Conservation (phyloP, 2,113 vertebrate species). For the Hyperoodon ampullatus region DNA sequence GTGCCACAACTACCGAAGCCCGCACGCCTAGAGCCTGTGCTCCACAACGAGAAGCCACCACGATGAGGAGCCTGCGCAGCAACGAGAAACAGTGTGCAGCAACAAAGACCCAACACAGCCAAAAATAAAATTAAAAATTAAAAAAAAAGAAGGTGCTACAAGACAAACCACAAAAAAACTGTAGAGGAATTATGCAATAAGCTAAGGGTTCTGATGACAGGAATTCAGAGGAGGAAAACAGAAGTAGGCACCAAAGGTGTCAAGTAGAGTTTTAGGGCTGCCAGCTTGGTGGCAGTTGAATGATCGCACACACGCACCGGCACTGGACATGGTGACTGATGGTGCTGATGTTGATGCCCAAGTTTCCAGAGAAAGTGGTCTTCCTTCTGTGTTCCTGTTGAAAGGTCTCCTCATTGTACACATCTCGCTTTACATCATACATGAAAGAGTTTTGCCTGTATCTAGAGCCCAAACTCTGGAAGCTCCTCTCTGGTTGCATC, state of each 20-base stretch:
- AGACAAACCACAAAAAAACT: neutral
- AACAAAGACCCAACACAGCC: neutral
- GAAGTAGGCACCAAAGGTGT: neutral
- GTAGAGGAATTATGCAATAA: neutral
- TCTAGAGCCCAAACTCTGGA: neutral
- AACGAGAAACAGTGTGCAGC: neutral
- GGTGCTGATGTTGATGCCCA: conserved; percentile 1
- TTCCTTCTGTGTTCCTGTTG: conserved; percentile 73
- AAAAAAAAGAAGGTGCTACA: neutral
- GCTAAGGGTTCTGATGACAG: neutral
- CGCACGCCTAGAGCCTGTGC: neutral
- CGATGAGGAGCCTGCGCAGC: neutral
- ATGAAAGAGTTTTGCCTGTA: neutral
- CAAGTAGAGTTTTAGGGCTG: neutral
- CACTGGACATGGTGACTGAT: conserved; percentile 62
- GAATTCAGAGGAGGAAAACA: conserved; percentile 24
- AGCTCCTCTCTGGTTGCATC: neutral
- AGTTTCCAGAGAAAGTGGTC: neutral
- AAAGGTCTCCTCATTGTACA: conserved; percentile 82
- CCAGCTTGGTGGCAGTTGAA: neutral
- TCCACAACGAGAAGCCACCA: neutral
- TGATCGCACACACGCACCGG: conserved; percentile 46
- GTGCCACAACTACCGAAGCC: neutral
- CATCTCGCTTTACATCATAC: conserved; percentile 54
- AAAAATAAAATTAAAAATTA: neutral